A percentile compares a stretch with the other conserved stretches of the same genome.
phyloP scores from a whole-genome alignment of 2,797 vertebrate species.

The Gambusia yucatana region DNA sequence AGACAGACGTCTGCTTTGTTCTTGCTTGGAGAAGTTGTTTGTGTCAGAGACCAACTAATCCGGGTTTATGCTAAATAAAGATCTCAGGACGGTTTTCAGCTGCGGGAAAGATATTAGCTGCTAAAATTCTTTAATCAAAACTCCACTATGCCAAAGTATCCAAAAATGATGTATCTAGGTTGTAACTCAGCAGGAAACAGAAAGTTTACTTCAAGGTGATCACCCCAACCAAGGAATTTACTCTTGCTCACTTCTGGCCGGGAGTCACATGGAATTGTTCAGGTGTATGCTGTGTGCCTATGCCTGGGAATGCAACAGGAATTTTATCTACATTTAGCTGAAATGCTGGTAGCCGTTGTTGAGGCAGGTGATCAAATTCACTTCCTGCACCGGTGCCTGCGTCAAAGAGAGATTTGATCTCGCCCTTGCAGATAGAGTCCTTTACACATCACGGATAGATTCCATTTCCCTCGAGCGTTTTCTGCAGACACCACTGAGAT shows the following conservation, averaged over 20 bases:
- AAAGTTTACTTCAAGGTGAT: slow-evolving; percentile 58
- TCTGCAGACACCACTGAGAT: slow-evolving; percentile 34
- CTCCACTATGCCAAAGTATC: background rate
- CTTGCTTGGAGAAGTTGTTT: background rate
- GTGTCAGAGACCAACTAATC: background rate
- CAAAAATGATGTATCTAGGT: slow-evolving; percentile 48
- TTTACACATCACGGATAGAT: slow-evolving; percentile 55
- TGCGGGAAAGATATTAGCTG: background rate
- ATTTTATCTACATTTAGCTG: slow-evolving; percentile 74
- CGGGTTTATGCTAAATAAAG: background rate
- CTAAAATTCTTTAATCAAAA: background rate
- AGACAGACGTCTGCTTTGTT: background rate
- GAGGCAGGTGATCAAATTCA: slow-evolving; percentile 69
- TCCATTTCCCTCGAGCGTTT: slow-evolving; percentile 43
- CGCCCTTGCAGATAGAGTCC: slow-evolving; percentile 55
- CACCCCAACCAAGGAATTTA: slow-evolving; percentile 37
- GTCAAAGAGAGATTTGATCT: slow-evolving; percentile 71
- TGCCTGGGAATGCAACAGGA: slow-evolving; percentile 71
- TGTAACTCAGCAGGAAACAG: slow-evolving; percentile 24
- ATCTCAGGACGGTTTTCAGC: background rate
- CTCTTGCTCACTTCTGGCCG: slow-evolving; percentile 29
- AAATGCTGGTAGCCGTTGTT: slow-evolving; percentile 60
- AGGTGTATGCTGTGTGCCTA: slow-evolving; percentile 48
- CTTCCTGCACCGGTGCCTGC: slow-evolving; percentile 45
- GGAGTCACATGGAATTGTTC: slow-evolving; percentile 35